A percentile compares a stretch with the other conserved stretches of the same genome.
Evolutionary conservation across 2,888 invertebrate species (phyloP).

Genomic region (Mythimna loreyi): DNA sequence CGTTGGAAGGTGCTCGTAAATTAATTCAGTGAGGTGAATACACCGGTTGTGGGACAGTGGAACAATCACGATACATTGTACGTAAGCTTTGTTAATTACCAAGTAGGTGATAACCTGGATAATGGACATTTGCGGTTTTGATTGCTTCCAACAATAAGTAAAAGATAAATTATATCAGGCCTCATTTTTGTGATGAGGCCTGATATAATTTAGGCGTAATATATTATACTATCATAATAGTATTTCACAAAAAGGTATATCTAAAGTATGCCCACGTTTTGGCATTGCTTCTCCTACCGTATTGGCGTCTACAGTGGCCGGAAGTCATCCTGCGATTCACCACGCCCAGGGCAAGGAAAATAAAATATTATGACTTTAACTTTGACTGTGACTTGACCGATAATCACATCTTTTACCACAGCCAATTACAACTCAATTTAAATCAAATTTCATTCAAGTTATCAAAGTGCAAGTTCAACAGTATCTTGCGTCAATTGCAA

Average conservation of each 20-base stretch:
- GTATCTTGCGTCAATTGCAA: constrained; percentile 23
- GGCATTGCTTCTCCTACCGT: no score
- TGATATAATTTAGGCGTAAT: no score
- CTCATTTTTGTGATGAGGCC: no score
- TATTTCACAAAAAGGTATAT: no score
- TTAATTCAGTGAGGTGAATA: constrained; percentile 59
- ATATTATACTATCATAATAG: no score
- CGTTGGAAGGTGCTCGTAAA: constrained; percentile 41
- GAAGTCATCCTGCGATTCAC: no score
- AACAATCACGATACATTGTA: constrained; percentile 39
- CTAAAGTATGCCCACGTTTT: no score
- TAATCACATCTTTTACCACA: constrained; percentile 3
- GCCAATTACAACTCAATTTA: constrained; percentile 9
- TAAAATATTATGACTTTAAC: no score
- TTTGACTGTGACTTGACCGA: no score
- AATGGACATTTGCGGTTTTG: constrained; percentile 7
- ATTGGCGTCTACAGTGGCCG: no score
- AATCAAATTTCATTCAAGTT: constrained; percentile 28
- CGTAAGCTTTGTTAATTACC: constrained; percentile 53
- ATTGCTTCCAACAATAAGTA: neutral
- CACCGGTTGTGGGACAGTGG: constrained; percentile 54
- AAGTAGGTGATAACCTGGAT: constrained; percentile 28
- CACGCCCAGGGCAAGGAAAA: no score
- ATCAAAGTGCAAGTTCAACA: constrained; percentile 18
- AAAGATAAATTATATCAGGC: neutral